Percentiles rank a stretch among this genome's conserved stretches.
phyloP scores from a whole-genome alignment of 2,888 invertebrate species.

The Eristalis intricaria region DNA sequence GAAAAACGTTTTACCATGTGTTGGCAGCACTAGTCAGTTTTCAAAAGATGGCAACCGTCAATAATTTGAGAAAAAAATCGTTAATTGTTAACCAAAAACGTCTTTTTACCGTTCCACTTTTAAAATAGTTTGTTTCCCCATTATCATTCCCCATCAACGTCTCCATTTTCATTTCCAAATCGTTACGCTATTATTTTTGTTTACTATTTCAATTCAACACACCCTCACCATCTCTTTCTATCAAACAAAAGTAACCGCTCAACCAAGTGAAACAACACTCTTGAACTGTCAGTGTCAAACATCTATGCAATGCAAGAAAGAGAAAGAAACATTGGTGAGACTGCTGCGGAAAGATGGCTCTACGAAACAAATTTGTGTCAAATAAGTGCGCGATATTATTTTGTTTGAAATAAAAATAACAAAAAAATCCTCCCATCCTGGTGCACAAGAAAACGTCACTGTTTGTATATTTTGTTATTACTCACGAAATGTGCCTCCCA shows the following conservation, averaged over 20 bases:
- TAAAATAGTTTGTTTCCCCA: neutral
- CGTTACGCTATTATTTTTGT: slow-evolving; percentile 27
- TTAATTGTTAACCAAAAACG: neutral
- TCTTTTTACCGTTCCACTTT: neutral
- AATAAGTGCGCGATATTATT: slow-evolving; percentile 68
- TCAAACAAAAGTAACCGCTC: neutral
- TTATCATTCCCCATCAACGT: neutral
- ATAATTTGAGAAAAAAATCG: neutral
- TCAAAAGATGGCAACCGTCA: neutral
- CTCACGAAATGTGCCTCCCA: slow-evolving; percentile 47
- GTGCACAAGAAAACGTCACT: neutral
- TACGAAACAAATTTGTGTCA: slow-evolving; percentile 64
- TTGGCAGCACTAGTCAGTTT: neutral
- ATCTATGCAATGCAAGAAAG: slow-evolving; percentile 9
- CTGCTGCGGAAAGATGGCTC: slow-evolving; percentile 37
- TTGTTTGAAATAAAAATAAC: slow-evolving; percentile 64
- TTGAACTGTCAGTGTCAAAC: slow-evolving; percentile 55
- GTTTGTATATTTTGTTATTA: slow-evolving; percentile 42
- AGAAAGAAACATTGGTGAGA: slow-evolving; percentile 27
- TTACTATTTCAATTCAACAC: slow-evolving; percentile 38
- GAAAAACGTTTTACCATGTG: neutral
- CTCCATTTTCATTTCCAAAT: neutral
- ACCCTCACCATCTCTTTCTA: slow-evolving; percentile 19
- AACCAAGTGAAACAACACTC: slow-evolving; percentile 15
- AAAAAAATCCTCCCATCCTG: slow-evolving; percentile 32